These are phyloP conservation scores for Helicolenus hilgendorfi DNA, from an alignment of 2,797 vertebrate genomes.

Conservation along the genomic window DNA sequence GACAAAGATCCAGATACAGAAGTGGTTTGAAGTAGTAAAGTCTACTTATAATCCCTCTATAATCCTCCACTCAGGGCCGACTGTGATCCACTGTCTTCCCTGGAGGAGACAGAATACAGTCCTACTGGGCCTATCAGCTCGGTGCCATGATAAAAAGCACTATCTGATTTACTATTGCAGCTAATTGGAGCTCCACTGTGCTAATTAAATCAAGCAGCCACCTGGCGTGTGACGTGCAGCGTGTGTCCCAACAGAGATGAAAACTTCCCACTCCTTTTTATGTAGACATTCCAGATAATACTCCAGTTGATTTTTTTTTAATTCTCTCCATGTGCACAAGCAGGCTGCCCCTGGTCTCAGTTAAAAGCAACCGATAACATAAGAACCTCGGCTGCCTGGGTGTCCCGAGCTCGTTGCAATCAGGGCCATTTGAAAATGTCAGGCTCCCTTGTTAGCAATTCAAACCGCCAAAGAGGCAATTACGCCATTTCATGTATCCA, in stretches of 20 bases:
- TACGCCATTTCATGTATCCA: conserved; percentile 90
- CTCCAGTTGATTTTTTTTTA: background rate
- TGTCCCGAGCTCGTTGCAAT: conserved; percentile 87
- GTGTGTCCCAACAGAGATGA: conserved; percentile 30
- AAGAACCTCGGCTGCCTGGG: conserved; percentile 33
- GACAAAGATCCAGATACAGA: conserved; percentile 20
- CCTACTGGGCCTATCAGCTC: conserved; percentile 53
- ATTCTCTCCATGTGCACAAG: conserved; percentile 16
- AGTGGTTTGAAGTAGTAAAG: conserved; percentile 30
- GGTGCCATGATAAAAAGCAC: conserved; percentile 62
- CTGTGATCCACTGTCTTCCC: conserved; percentile 40
- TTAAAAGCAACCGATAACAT: conserved; percentile 78
- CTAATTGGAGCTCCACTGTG: conserved; percentile 77
- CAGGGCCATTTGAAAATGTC: conserved; percentile 91
- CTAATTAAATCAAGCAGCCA: conserved; percentile 83
- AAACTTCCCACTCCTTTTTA: conserved; percentile 43
- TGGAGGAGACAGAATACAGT: conserved; percentile 19
- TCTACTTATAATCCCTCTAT: conserved; percentile 37
- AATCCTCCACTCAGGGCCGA: conserved; percentile 41
- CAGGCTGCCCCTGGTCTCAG: conserved; percentile 67
- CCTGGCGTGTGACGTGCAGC: conserved; percentile 53
- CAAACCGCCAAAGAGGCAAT: conserved; percentile 90
- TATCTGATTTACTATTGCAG: conserved; percentile 69
- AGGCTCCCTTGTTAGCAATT: conserved; percentile 93
- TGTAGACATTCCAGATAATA: conserved; percentile 42